Percentiles rank a stretch among this genome's conserved stretches.
Conservation (phyloP, 2,888 invertebrate genomes). For the Apodemia mormo region DNA sequence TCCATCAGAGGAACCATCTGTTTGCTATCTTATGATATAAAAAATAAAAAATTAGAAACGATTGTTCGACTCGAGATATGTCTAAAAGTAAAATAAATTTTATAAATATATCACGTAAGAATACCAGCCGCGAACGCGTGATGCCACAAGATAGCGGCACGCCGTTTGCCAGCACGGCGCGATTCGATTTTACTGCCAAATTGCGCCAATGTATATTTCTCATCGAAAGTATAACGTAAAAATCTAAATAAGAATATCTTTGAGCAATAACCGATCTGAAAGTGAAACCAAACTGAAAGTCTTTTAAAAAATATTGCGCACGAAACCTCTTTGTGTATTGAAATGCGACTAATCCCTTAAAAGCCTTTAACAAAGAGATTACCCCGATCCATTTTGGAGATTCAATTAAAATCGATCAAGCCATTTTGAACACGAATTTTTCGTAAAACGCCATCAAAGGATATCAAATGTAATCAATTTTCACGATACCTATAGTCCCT, state of each 20-base stretch:
- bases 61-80: too few relatives aligned
- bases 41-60: too few relatives aligned
- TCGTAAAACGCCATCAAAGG: conserved; percentile 53
- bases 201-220: too few relatives aligned
- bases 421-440: conserved; percentile 54
- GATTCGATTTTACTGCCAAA: too few relatives aligned
- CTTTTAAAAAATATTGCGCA: conserved; percentile 26
- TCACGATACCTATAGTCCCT: conserved; percentile 63
- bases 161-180: too few relatives aligned
- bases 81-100: too few relatives aligned
- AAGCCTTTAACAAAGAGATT: conserved; percentile 51
- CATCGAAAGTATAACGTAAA: background rate
- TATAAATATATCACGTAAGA: too few relatives aligned
- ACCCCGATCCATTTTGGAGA: conserved; percentile 51
- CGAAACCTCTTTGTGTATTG: conserved; percentile 54
- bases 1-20: too few relatives aligned
- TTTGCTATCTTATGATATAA: too few relatives aligned
- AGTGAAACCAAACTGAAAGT: conserved; percentile 25
- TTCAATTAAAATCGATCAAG: conserved; percentile 74
- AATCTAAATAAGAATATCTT: background rate
- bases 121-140: too few relatives aligned
- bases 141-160: too few relatives aligned
- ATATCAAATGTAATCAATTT: conserved; percentile 79
- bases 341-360: conserved; percentile 56
- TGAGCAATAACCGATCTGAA: background rate